Conservation (phyloP, 2,797 vertebrate species). For the Chelon auratus region DNA sequence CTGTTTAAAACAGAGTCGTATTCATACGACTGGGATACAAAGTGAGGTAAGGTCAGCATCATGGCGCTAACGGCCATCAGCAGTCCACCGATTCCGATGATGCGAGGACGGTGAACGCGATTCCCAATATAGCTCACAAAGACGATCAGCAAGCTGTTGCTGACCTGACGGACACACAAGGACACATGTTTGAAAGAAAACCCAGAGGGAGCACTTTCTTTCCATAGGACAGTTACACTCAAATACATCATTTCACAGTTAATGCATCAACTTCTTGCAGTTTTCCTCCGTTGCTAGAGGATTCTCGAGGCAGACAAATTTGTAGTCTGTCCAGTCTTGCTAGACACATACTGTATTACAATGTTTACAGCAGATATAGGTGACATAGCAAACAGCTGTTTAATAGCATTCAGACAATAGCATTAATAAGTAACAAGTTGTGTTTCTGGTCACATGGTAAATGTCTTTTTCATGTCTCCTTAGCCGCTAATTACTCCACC, state of each 20-base stretch:
- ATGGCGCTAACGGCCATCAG: conserved; percentile 91
- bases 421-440: background rate
- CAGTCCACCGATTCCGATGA: conserved; percentile 91
- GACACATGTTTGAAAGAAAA: conserved; percentile 4
- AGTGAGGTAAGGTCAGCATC: conserved; percentile 94
- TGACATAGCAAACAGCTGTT: background rate
- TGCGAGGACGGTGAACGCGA: conserved; percentile 91
- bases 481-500: background rate
- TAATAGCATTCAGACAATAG: background rate
- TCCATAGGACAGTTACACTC: background rate
- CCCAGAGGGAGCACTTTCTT: background rate
- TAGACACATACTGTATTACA: background rate
- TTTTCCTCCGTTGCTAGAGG: background rate
- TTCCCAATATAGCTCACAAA: conserved; percentile 98
- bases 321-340: background rate
- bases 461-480: background rate
- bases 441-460: background rate
- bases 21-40: conserved; percentile 88
- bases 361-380: background rate
- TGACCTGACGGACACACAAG: conserved; percentile 83
- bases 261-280: background rate
- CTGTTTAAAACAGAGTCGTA: conserved; percentile 78
- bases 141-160: conserved; percentile 93
- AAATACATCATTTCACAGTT: conserved; percentile 3
- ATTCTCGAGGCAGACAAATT: background rate